Evolutionary conservation across 2,888 invertebrate genomes (phyloP).

Genomic region (Diplolepis rosae): DNA sequence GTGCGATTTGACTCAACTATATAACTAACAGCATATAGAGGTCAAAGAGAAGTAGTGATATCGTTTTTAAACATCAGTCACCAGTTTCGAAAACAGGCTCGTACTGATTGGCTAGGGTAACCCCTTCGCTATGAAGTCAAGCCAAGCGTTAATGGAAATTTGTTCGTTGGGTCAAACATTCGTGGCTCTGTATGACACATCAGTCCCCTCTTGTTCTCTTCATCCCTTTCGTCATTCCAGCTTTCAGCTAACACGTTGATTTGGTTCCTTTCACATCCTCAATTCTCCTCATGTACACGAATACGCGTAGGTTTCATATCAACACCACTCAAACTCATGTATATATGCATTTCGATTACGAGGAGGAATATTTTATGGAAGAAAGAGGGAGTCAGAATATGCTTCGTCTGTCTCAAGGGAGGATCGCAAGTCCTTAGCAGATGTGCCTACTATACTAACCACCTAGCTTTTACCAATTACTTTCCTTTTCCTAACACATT

Average conservation of each 20-base stretch:
- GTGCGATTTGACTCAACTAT: too few species aligned
- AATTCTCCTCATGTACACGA: conserved; percentile 31
- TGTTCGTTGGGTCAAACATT: conserved; percentile 55
- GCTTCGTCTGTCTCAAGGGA: conserved; percentile 22
- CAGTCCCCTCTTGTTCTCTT: conserved; percentile 39
- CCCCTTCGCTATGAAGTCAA: conserved; percentile 46
- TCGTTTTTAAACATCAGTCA: conserved; percentile 7
- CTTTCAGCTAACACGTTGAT: conserved; percentile 42
- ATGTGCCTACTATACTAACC: not conserved
- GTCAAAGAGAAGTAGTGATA: not conserved
- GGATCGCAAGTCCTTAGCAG: conserved; percentile 2
- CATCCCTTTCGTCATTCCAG: conserved; percentile 34
- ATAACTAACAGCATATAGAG: not conserved
- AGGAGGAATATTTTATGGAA: conserved; percentile 52
- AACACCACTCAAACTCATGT: conserved; percentile 60
- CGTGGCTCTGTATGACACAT: conserved; percentile 49
- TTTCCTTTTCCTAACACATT: not conserved
- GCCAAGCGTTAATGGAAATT: conserved; percentile 57
- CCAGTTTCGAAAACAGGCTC: conserved; percentile 44
- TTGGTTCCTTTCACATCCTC: conserved; percentile 38
- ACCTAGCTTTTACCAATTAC: not conserved
- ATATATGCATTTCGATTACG: conserved; percentile 64
- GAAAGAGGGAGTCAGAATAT: conserved; percentile 32
- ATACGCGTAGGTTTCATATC: conserved; percentile 46
- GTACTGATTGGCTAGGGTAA: conserved; percentile 46